These are phyloP conservation scores for Leptopilina syphax DNA, from an alignment of 2,888 invertebrate genomes.

Conservation along the genomic window DNA sequence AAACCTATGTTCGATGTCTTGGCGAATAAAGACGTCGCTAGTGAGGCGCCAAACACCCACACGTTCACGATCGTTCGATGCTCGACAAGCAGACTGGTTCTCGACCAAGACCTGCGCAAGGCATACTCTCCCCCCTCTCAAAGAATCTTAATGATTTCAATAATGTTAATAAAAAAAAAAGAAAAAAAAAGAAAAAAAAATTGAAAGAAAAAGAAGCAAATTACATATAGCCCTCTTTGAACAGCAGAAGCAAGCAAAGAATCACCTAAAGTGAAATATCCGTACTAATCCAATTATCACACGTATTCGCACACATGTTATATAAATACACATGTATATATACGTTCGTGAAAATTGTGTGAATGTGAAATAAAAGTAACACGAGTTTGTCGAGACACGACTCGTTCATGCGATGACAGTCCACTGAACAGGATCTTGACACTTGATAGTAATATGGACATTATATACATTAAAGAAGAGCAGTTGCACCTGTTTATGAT, in stretches of 20 bases:
- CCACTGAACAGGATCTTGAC: slow-evolving; percentile 31
- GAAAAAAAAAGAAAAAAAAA: background rate
- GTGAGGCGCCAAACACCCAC: slow-evolving; percentile 69
- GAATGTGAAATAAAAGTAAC: slow-evolving; percentile 1
- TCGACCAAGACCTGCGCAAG: slow-evolving; percentile 20
- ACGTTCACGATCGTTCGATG: slow-evolving; percentile 60
- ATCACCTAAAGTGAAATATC: slow-evolving; percentile 17
- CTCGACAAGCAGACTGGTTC: slow-evolving; percentile 34
- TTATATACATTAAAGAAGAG: slow-evolving; percentile 24
- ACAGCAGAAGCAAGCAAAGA: background rate
- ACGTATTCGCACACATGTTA: background rate
- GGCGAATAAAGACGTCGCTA: slow-evolving; percentile 70
- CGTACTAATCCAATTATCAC: slow-evolving; percentile 15
- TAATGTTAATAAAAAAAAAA: slow-evolving; percentile 19
- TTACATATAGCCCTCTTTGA: background rate
- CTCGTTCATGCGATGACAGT: background rate
- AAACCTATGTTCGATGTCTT: slow-evolving; percentile 69
- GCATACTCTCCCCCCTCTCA: background rate
- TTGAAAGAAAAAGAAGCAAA: background rate
- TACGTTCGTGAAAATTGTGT: background rate
- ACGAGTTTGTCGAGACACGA: slow-evolving; percentile 9
- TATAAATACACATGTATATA: too few relatives aligned
- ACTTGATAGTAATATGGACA: slow-evolving; percentile 16
- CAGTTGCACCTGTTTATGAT: slow-evolving; percentile 59
- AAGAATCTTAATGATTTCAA: slow-evolving; percentile 17